These are phyloP conservation scores for Pristionchus entomophagus DNA, from an alignment of 2,888 invertebrate genomes.

Conservation along the genomic window DNA sequence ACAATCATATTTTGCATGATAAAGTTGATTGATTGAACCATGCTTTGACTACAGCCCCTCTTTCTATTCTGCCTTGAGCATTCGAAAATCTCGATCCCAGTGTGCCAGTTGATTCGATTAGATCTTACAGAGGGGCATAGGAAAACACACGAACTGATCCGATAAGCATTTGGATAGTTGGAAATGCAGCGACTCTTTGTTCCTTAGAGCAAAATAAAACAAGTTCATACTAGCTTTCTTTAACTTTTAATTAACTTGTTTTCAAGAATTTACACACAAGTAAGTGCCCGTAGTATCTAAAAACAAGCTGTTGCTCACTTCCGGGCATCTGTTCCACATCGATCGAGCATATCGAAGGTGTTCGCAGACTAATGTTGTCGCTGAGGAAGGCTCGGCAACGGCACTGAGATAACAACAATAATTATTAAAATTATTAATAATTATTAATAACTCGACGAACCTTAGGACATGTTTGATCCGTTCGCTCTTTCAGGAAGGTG, in stretches of 20 bases:
- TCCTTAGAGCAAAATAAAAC: too few species aligned
- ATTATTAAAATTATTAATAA: neutral
- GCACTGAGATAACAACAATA: conserved; percentile 51
- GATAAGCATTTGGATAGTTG: neutral
- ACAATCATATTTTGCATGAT: too few species aligned
- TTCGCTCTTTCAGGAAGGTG: conserved; percentile 66
- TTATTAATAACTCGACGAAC: neutral
- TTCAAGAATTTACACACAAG: too few species aligned
- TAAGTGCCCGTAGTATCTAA: too few species aligned
- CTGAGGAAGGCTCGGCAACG: conserved; percentile 70
- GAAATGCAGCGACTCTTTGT: neutral
- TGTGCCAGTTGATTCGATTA: neutral
- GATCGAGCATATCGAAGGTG: conserved; percentile 64
- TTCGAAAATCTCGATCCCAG: neutral
- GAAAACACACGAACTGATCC: neutral
- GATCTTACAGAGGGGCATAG: neutral
- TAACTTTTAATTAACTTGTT: too few species aligned
- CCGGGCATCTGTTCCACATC: conserved; percentile 59
- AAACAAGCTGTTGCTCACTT: too few species aligned
- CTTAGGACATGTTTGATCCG: conserved; percentile 72
- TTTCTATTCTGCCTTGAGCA: too few species aligned
- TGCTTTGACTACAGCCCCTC: too few species aligned
- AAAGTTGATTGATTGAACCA: too few species aligned
- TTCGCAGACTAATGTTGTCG: conserved; percentile 65
- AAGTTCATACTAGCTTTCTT: too few species aligned